Evolutionary conservation across 1,140 invertebrate genomes (phyloP).

Genomic region (Drosophila yakuba): DNA sequence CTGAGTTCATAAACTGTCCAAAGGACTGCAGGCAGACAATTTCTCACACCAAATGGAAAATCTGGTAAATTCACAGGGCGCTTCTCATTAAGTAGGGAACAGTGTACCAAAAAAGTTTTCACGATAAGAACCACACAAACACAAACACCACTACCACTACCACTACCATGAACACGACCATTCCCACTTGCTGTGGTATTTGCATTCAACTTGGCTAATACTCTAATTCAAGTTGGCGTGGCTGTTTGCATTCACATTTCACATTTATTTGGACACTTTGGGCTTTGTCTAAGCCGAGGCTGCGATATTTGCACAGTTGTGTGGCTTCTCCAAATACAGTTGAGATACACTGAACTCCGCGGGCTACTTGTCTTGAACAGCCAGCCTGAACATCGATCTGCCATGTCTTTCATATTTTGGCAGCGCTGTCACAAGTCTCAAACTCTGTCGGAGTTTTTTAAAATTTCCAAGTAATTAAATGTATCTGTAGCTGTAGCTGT

Average conservation of each 20-base stretch:
- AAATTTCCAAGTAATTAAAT: not conserved
- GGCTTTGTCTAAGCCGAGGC: constrained; percentile 61
- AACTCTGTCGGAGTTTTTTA: not conserved
- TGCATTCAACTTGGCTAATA: constrained; percentile 35
- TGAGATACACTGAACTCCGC: constrained; percentile 33
- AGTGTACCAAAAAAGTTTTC: constrained; percentile 35
- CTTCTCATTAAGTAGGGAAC: constrained; percentile 12
- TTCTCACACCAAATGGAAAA: not conserved
- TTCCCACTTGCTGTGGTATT: constrained; percentile 24
- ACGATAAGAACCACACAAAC: constrained; percentile 3
- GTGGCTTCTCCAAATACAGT: constrained; percentile 28
- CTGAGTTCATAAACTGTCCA: constrained; percentile 54
- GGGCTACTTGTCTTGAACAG: constrained; percentile 53
- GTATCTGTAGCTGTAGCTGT: constrained; percentile 14
- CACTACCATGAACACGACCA: not conserved
- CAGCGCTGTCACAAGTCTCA: constrained; percentile 15
- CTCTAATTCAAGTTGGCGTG: constrained; percentile 11
- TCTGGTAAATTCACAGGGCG: not conserved
- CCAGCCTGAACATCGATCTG: constrained; percentile 70
- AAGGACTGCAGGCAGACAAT: constrained; percentile 5
- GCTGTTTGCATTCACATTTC: constrained; percentile 45
- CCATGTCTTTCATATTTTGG: constrained; percentile 51
- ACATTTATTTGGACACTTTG: constrained; percentile 44
- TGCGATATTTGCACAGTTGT: constrained; percentile 72
- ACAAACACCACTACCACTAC: not conserved